These are phyloP conservation scores for Dinothrombium tinctorium DNA, from an alignment of 1,140 invertebrate genomes.

Conservation along the genomic window DNA sequence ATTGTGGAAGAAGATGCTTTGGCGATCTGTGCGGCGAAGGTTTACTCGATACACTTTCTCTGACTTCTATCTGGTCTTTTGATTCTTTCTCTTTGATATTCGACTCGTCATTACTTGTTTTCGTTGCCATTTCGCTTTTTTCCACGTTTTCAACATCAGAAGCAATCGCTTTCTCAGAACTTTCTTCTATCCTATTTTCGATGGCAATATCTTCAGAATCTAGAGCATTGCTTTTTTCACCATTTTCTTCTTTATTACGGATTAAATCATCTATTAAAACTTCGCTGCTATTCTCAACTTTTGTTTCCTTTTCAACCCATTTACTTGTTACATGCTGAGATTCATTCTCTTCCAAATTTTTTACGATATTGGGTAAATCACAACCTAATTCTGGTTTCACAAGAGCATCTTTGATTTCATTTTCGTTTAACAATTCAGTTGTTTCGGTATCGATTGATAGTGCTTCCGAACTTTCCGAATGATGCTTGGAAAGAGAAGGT, in stretches of 20 bases:
- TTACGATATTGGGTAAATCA: neutral
- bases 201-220: neutral
- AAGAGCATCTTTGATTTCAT: neutral
- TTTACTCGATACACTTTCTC: neutral
- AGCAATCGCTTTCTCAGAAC: neutral
- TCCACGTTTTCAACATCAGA: neutral
- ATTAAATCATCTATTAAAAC: neutral
- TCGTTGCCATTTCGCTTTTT: neutral
- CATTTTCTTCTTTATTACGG: neutral
- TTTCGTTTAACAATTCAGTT: neutral
- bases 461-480: too few species aligned
- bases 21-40: slow-evolving; percentile 7
- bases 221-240: neutral
- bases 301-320: neutral
- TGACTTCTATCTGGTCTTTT: neutral
- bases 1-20: slow-evolving; percentile 8
- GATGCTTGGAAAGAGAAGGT: too few species aligned
- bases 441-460: neutral
- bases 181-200: neutral
- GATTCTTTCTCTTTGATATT: neutral
- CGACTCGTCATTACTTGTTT: neutral
- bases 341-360: neutral
- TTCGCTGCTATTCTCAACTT: neutral
- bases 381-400: neutral
- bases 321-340: neutral